Evolutionary conservation across 2,888 invertebrate genomes (phyloP), one percentile per base, ranked within the genome.

Genomic region (Cinara cedri): DNA sequence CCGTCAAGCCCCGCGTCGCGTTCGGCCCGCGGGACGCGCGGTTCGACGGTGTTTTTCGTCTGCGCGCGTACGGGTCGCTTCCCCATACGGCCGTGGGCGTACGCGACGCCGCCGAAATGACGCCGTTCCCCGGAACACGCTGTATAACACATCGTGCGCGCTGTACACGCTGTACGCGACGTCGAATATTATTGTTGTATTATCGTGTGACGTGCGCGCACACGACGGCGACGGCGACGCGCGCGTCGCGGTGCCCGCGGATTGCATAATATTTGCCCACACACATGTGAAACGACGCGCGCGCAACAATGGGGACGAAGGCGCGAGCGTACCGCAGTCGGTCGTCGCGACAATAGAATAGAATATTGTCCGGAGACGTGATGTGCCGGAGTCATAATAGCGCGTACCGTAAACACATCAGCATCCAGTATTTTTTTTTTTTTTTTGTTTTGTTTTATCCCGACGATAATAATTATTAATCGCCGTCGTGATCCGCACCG

Each of bases 191-290:
- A 70, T 51, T 34, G 34, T 62, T n/a, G 34, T n/a, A 0, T 19
- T 11, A 19, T n/a, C n/a, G n/a, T n/a, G n/a, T n/a, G n/a, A n/a
- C n/a, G n/a, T n/a, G n/a, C n/a, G n/a, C n/a, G n/a, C n/a, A n/a
- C n/a, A n/a, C n/a, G n/a, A n/a, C n/a, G n/a, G n/a, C n/a, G n/a
- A n/a, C n/a, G n/a, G n/a, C n/a, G n/a, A n/a, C 42, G 11, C 21
- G 21, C 4, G 13, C n/a, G n/a, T 10, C 26, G n/a, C 13, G n/a
- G 26, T 51, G n/a, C 34, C 6, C 34, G 19, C 72, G 49, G 21
- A 21, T 78, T 78, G 21, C 76, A 78, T 78, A 78, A 68, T 60
- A 21, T 78, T 78, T 78, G 76, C 76, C 76, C 76, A 78, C 68
- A 68, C 68, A 57, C 21, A n/a, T n/a, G 60, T 60, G 68, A 70